Conservation (phyloP, 2,113 vertebrate species). For the Tiliqua scincoides region DNA sequence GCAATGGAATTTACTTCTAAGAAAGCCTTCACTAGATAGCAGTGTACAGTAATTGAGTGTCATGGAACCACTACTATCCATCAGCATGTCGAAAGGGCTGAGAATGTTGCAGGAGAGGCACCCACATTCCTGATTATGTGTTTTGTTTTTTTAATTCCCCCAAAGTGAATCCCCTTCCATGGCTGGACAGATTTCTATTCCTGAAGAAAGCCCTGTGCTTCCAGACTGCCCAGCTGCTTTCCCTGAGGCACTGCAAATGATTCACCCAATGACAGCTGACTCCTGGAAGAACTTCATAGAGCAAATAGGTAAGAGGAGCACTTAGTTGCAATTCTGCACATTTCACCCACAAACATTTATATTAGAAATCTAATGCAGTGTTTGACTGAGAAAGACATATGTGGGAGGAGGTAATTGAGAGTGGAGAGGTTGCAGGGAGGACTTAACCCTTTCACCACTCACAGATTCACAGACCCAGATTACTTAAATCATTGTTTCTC, state of each 20-base stretch:
- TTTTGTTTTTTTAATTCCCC: background rate
- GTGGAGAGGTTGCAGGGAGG: background rate
- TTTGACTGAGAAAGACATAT: background rate
- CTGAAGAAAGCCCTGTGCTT: constrained; percentile 65
- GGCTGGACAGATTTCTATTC: constrained; percentile 59
- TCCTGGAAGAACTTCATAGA: constrained; percentile 82
- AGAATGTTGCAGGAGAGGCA: too few species aligned
- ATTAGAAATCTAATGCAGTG: background rate
- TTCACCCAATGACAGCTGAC: constrained; percentile 78
- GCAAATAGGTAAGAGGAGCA: constrained; percentile 75
- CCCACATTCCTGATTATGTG: background rate
- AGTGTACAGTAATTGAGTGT: background rate
- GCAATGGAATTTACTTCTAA: too few species aligned
- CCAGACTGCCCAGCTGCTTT: constrained; percentile 64
- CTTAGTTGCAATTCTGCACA: background rate
- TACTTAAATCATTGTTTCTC: too few species aligned
- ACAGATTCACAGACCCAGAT: background rate
- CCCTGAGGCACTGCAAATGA: constrained; percentile 62
- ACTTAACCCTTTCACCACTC: background rate
- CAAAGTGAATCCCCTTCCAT: constrained; percentile 55
- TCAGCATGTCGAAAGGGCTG: background rate
- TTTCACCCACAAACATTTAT: background rate
- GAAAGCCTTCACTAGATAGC: too few species aligned
- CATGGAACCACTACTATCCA: background rate
- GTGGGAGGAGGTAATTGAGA: background rate